These are phyloP conservation scores for Eristalinus aeneus DNA, from an alignment of 2,888 invertebrate genomes.

Conservation along the genomic window DNA sequence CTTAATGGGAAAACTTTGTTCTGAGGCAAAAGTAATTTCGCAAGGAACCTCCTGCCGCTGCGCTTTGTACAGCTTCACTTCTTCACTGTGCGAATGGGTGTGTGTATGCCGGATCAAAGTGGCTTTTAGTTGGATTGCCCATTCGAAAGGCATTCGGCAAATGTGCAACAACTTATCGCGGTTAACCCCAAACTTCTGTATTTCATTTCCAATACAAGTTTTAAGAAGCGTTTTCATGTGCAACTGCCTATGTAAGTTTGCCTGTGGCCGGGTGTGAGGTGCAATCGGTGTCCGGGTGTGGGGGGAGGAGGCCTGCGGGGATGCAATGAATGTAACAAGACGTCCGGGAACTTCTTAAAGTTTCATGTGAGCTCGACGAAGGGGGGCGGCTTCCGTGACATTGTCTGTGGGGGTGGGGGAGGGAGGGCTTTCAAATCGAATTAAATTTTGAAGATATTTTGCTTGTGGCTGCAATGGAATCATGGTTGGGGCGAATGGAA, in stretches of 20 bases:
- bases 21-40: conserved; percentile 68
- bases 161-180: conserved; percentile 71
- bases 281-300: background rate
- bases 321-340: conserved; percentile 49
- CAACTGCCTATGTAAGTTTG: conserved; percentile 68
- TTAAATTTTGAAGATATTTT: conserved; percentile 62
- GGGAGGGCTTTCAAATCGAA: conserved; percentile 53
- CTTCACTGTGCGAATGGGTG: too few relatives aligned
- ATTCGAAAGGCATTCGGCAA: conserved; percentile 64
- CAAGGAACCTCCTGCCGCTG: conserved; percentile 53
- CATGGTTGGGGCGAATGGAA: background rate
- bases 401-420: background rate
- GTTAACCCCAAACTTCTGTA: conserved; percentile 70
- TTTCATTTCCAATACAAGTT: conserved; percentile 71
- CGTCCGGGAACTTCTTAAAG: conserved; percentile 36
- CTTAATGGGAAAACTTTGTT: conserved; percentile 71
- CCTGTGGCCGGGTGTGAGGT: background rate
- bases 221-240: conserved; percentile 71
- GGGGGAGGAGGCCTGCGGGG: background rate
- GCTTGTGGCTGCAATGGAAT: conserved; percentile 41
- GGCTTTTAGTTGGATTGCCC: conserved; percentile 71
- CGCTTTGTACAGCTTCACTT: conserved; percentile 45
- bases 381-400: conserved; percentile 15
- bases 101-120: conserved; percentile 66
- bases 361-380: conserved; percentile 15